Base-by-base conservation (phyloP, 2,888 invertebrate species). In the Lycophotia porphyrea region DNA sequence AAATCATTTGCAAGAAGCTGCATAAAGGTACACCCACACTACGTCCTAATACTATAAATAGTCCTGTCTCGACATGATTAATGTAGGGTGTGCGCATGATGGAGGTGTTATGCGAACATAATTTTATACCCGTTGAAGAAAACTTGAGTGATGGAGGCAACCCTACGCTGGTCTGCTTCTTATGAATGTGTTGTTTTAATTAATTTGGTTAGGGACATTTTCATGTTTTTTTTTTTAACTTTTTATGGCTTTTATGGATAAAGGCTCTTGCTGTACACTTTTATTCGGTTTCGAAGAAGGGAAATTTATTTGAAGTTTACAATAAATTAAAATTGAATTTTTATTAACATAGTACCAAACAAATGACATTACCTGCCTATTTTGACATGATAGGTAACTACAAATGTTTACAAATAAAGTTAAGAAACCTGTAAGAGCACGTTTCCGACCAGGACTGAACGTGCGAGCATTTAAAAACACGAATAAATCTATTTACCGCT, bases 61-160 rank as follows among this genome's bases (percentile, higher is more conserved):
- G 90, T 89, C 88, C 82, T 81, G 82, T 84, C 83, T 76, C 84
- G 84, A 82, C 83, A 87, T 93, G 93, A 93, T 93, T 93, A 92
- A 93, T 93, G 93, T 87, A 85, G 83, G 90, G 89, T 87, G 87
- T 86, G 89, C 84, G 80, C 77, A 66, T 91, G 92, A 92, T 90
- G 91, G 89, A 92, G 92, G 92, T 92, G 92, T 92, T 90, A 91
- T 89, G 89, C 86, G 88, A 84, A 88, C 91, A 91, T 92, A 90
- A 93, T 93, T 92, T 93, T 93, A 92, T 92, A 90, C 90, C 88
- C 86, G 84, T 81, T 83, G 87, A 86, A 89, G 90, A 89, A 90
- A 92, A 91, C 90, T 92, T 93, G 93, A 93, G 88, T 92, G 93
- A 93, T 92, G 91, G 81, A 84, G 82, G 82, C 75, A 82, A 85